Base-by-base conservation (phyloP, 1,140 invertebrate genomes). In the Drosophila simulans region DNA sequence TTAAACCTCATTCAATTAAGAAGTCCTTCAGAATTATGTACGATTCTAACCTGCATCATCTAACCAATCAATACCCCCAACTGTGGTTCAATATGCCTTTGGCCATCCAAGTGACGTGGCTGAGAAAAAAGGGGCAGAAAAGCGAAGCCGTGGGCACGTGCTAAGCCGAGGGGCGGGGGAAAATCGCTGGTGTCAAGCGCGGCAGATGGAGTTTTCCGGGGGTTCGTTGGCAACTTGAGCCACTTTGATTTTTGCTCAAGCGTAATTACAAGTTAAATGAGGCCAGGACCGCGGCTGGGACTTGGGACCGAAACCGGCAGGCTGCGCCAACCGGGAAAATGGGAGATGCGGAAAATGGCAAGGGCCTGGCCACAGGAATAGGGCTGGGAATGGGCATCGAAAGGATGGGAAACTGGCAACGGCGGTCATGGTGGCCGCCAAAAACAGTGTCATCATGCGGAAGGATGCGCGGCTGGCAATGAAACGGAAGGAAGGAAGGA, bases 241-340 rank as follows among this genome's bases (percentile, higher is more conserved):
- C 85, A 89, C 84, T 89, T 89, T 89, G 84, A 89, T 89, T 89
- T 89, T 89, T 89, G 84, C 84, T 89, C 84, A 80, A 89, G 84
- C 84, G 84, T 89, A 89, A 89, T 89, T 89, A 89, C 84, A 89
- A 89, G 84, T 89, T 89, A 89, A 89, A 89, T 89, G 84, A 89
- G 84, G 84, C 84, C 84, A 88, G 80, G 80, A 75, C 64, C 81
- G 81, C 66, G 66, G 72, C 72, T 60, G 66, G 63, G 62, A 70
- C 62, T n/a, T 22, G 22, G 64, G 60, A 48, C 13, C 12, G 43
- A 51, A 22, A 22, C 56, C 10, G 64, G 46, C 8, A 25, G 22
- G 20, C 45, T 39, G 35, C 31, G 48, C 13, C 54, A 65, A 65
- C 59, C 58, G 56, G 55, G 46, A 66, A 65, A 65, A 65, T 65